Evolutionary conservation across 2,888 invertebrate species (phyloP).

Genomic region (Oligia fasciuncula): DNA sequence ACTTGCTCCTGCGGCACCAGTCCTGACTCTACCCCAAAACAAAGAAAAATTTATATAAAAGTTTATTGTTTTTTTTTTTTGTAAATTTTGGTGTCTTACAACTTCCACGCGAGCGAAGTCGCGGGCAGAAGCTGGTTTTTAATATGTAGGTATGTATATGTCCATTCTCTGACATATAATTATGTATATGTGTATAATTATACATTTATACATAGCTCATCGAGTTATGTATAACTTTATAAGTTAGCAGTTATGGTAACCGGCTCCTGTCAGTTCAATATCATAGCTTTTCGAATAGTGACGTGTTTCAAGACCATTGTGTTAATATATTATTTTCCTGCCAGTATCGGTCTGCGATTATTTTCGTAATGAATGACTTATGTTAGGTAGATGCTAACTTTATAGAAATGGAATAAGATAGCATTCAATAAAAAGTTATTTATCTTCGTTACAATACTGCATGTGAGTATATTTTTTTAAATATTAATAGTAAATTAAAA

Average conservation of each 20-base stretch:
- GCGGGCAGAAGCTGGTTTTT: no score
- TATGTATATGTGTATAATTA: background rate
- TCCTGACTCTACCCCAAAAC: no score
- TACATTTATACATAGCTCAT: background rate
- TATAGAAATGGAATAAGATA: background rate
- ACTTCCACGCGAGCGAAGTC: no score
- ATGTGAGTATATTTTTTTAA: constrained; percentile 11
- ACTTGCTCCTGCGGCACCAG: no score
- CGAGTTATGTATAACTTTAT: background rate
- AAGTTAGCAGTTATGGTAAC: background rate
- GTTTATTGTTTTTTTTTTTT: no score
- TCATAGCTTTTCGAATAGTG: constrained; percentile 22
- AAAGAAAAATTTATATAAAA: no score
- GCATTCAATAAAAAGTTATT: background rate
- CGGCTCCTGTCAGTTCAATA: constrained; percentile 24
- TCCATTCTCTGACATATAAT: background rate
- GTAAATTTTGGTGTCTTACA: no score
- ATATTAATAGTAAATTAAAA: background rate
- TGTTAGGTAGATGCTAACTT: background rate
- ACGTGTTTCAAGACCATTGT: constrained; percentile 34
- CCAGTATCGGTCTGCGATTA: background rate
- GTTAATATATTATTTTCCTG: background rate
- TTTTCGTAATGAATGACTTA: background rate
- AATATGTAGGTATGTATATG: background rate
- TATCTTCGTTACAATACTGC: background rate